Evolutionary conservation across 2,113 vertebrate species (phyloP).

Genomic region (Loxodonta africana): DNA sequence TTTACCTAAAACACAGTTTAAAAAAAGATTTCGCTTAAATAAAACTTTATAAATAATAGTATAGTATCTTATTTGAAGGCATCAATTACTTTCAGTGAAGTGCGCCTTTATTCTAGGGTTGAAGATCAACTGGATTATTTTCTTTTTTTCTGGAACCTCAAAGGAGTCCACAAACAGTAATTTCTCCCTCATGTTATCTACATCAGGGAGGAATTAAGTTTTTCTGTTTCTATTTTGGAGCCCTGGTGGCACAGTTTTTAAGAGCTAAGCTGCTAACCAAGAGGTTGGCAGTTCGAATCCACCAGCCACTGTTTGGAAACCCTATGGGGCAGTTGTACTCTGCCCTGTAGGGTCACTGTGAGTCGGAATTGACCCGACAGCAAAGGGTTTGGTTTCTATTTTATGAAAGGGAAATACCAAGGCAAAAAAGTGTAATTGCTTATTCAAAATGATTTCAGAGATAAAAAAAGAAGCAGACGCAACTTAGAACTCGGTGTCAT

Average conservation of each 20-base stretch:
- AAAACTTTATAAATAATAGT: slow-evolving; percentile 20
- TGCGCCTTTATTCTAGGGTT: slow-evolving; percentile 72
- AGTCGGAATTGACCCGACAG: too few relatives aligned
- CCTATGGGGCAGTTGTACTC: too few relatives aligned
- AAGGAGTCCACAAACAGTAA: slow-evolving; percentile 66
- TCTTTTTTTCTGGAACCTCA: slow-evolving; percentile 67
- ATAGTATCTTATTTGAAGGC: slow-evolving; percentile 44
- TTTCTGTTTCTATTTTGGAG: slow-evolving; percentile 61
- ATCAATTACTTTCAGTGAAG: slow-evolving; percentile 66
- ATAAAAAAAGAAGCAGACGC: slow-evolving; percentile 4
- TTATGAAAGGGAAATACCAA: slow-evolving; percentile 42
- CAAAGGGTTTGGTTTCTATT: background rate
- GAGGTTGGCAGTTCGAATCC: too few relatives aligned
- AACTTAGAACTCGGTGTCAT: background rate
- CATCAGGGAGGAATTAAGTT: slow-evolving; percentile 72
- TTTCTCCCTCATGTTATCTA: slow-evolving; percentile 69
- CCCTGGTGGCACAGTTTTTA: too few relatives aligned
- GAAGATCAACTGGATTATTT: slow-evolving; percentile 68
- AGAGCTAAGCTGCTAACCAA: too few relatives aligned
- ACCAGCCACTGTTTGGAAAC: too few relatives aligned
- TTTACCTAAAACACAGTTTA: too few relatives aligned
- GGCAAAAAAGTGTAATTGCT: slow-evolving; percentile 4
- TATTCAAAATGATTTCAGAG: slow-evolving; percentile 14
- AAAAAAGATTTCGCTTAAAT: slow-evolving; percentile 27
- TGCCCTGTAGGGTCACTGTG: too few relatives aligned